Evolutionary conservation across 2,113 vertebrate species (phyloP).

Genomic region (Xenotilapia caudafasciata): DNA sequence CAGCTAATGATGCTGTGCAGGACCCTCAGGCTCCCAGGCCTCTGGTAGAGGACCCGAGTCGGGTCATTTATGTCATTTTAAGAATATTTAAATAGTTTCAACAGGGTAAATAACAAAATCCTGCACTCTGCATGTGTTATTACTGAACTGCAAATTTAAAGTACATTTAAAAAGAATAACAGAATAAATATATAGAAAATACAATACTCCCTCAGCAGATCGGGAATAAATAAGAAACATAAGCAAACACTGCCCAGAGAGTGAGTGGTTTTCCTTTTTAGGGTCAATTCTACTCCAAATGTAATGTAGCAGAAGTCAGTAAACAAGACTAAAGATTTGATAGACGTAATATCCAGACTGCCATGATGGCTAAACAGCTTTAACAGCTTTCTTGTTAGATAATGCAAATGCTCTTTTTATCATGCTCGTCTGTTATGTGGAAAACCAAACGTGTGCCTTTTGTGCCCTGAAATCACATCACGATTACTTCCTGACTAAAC

Average conservation of each 20-base stretch:
- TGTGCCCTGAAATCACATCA: neutral
- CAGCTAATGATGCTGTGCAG: neutral
- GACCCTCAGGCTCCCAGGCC: fast-evolving
- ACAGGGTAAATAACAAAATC: fast-evolving
- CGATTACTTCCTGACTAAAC: fast-evolving
- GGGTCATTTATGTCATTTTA: fast-evolving
- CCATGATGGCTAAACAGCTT: neutral
- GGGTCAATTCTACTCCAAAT: fast-evolving
- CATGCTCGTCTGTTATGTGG: neutral
- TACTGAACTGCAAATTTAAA: neutral
- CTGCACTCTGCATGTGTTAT: neutral
- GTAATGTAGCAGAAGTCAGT: neutral
- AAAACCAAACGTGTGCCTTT: neutral
- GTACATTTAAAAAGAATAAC: neutral
- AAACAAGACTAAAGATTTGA: neutral
- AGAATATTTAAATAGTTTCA: neutral
- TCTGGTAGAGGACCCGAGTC: neutral
- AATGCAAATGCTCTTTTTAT: neutral
- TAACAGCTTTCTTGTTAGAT: neutral
- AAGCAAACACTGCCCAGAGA: fast-evolving
- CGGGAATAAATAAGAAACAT: fast-evolving
- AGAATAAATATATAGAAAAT: neutral
- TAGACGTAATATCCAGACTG: neutral
- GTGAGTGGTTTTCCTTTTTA: neutral
- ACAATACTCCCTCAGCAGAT: fast-evolving